Conservation (phyloP, 2,113 vertebrate species). For the Emberiza fucata region DNA sequence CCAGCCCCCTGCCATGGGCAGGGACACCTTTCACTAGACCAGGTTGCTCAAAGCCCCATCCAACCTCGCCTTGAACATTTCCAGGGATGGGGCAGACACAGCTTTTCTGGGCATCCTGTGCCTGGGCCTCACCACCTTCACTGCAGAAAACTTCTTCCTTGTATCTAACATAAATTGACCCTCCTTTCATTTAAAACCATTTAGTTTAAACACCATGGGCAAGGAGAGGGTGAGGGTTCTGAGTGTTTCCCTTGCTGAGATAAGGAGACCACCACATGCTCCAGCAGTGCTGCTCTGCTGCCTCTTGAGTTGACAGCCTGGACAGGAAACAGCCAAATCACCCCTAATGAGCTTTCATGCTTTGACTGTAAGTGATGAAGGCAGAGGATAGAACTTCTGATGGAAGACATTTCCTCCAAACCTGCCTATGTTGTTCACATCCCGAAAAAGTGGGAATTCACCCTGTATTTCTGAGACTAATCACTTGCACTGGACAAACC, state of each 20-base stretch:
- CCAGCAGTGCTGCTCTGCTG: neutral
- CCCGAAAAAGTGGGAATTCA: neutral
- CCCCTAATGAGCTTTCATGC: neutral
- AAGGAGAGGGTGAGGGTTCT: neutral
- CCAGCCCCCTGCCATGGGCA: neutral
- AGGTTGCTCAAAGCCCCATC: neutral
- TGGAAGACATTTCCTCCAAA: neutral
- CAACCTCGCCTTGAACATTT: neutral
- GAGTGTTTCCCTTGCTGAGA: neutral
- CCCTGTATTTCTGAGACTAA: neutral
- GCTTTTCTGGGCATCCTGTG: neutral
- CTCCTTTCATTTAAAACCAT: neutral
- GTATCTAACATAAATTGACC: neutral
- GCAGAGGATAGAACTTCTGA: neutral
- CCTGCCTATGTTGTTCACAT: fast-evolving
- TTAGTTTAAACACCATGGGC: neutral
- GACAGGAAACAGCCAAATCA: neutral
- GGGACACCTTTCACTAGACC: neutral
- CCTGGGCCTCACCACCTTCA: neutral
- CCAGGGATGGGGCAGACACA: neutral
- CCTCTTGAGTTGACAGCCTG: neutral
- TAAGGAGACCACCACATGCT: neutral
- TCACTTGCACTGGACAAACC: neutral
- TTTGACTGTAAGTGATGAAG: neutral
- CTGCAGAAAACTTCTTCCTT: neutral